These are phyloP conservation scores for Leistus spinibarbis DNA, from an alignment of 2,888 invertebrate species.

Conservation along the genomic window DNA sequence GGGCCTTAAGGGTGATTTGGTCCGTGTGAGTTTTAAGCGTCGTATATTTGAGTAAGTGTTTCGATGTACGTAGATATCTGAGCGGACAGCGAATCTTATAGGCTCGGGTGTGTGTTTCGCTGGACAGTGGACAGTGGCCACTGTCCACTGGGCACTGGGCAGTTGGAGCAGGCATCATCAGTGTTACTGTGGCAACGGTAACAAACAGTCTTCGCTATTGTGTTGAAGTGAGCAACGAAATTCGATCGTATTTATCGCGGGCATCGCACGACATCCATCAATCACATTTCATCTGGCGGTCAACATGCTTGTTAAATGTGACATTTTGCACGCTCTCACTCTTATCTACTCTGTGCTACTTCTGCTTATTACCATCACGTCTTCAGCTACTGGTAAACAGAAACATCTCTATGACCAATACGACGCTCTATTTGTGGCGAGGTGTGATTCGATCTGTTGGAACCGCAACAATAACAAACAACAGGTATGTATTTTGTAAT, in stretches of 20 bases:
- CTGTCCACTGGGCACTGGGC: neutral
- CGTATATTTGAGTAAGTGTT: too few relatives aligned
- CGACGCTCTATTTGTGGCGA: conserved; percentile 63
- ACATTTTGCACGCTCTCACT: conserved; percentile 42
- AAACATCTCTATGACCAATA: conserved; percentile 59
- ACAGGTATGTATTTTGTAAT: conserved; percentile 40
- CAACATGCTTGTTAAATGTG: neutral
- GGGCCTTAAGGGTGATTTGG: neutral
- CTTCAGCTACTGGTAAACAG: conserved; percentile 55
- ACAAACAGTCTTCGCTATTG: conserved; percentile 31
- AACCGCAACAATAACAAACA: conserved; percentile 48
- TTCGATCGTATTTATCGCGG: neutral
- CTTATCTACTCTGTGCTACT: conserved; percentile 39
- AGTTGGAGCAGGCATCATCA: conserved; percentile 12
- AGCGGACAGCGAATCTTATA: neutral
- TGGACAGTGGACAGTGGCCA: conserved; percentile 4
- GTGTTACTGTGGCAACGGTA: conserved; percentile 36
- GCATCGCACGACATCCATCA: neutral
- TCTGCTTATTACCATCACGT: conserved; percentile 46
- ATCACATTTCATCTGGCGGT: neutral
- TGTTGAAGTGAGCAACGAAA: neutral
- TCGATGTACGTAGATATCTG: too few relatives aligned
- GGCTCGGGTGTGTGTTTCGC: neutral
- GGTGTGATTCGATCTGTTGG: conserved; percentile 66
- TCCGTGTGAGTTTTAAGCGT: neutral